Conservation (phyloP, 2,797 vertebrate genomes). For the Bradypodion ventrale region DNA sequence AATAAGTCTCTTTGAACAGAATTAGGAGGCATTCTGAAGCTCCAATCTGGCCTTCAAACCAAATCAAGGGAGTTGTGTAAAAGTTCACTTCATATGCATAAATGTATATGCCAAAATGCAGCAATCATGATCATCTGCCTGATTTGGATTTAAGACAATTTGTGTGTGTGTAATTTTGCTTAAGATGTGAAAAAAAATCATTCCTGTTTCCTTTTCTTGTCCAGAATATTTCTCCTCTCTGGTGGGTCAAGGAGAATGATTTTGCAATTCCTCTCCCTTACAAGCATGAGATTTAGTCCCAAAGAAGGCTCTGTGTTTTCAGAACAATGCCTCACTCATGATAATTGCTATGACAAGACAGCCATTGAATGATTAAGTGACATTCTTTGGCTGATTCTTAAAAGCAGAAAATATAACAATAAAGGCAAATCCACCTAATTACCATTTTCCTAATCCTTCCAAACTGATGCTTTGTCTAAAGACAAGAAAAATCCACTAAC, state of each 20-base stretch:
- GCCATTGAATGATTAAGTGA: neutral
- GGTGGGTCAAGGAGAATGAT: neutral
- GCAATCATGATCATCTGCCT: no score
- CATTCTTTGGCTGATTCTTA: slow-evolving; percentile 9
- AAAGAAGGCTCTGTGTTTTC: neutral
- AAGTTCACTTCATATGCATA: no score
- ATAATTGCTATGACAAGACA: neutral
- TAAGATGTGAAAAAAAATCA: no score
- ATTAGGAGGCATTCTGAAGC: no score
- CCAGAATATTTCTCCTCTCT: neutral
- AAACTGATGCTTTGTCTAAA: neutral
- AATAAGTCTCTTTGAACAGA: no score
- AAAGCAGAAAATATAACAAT: slow-evolving; percentile 19
- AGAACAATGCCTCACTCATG: neutral
- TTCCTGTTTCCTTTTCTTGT: no score
- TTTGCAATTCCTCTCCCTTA: neutral
- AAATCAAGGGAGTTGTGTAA: no score
- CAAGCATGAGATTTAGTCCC: neutral
- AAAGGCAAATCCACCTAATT: slow-evolving; percentile 1
- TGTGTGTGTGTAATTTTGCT: no score
- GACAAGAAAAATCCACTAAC: neutral
- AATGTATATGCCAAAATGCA: no score
- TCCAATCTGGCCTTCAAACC: no score
- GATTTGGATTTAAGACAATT: no score
- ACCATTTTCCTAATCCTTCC: neutral